Evolutionary conservation across 1,140 invertebrate species (phyloP), one percentile per base, ranked within the genome.

Genomic region (Oscheius sp.): DNA sequence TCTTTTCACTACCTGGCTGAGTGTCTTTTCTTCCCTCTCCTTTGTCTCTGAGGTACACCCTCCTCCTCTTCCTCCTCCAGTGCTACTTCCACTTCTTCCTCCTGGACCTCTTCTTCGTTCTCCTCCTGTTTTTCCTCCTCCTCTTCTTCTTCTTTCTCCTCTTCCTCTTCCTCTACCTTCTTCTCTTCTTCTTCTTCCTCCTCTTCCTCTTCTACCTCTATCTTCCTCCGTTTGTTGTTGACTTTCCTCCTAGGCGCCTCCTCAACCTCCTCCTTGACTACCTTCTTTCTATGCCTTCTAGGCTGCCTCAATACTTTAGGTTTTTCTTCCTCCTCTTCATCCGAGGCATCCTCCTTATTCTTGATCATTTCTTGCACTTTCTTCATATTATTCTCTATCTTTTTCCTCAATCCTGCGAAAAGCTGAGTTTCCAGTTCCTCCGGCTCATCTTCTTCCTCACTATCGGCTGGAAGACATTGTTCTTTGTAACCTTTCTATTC

Each of bases 301-400:
- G 29, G 15, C 38, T 42, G 23, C 58, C 66, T 29, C 38, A 45
- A 13, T 68, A 35, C 13, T 55, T 15, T 15, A 45, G 23, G 23
- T 45, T 45, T 23, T 0, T 18, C 32, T 1, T 69, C 35, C 26
- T 69, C n/a, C 18, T 34, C 28, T 18, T 18, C 18, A 45, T 15
- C 18, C 18, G 42, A 23, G 23, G 0, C 0, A 45, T 0, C 23
- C 0, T 15, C 32, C 10, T 59, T 35, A 3, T 49, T 46, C 29
- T 65, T 45, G 0, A 28, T 34, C 20, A 20, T 63, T 15, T 71
- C 58, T 45, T 64, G 59, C 28, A 49, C 31, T 58, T 64, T 71
- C 61, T 71, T 71, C 29, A 71, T 29, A 35, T 71, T 71, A 34
- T 20, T 63, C 62, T 71, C 69, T 7, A 74, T 67, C 59, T 74